These are phyloP conservation scores for Notechis scutatus DNA, from an alignment of 2,113 vertebrate genomes.

Conservation along the genomic window DNA sequence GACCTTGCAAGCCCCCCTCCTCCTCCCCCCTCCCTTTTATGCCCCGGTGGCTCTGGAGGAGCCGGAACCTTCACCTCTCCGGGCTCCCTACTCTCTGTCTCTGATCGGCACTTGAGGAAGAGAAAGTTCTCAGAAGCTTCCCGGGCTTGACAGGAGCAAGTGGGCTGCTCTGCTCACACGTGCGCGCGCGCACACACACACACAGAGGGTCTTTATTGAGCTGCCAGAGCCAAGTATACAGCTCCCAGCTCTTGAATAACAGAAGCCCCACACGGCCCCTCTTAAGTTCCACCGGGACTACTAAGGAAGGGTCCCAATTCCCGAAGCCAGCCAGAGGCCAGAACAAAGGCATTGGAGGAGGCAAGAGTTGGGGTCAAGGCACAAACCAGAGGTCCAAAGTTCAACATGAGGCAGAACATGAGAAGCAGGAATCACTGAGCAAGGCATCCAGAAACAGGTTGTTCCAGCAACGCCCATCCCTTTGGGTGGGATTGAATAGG, in stretches of 20 bases:
- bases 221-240: neutral
- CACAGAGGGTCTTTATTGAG: neutral
- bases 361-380: neutral
- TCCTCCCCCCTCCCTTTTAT: neutral
- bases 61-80: neutral
- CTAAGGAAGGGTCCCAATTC: neutral
- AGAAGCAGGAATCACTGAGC: neutral
- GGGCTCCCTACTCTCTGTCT: neutral
- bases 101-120: neutral
- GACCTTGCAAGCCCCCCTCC: neutral
- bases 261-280: neutral
- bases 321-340: neutral
- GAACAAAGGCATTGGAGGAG: neutral
- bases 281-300: neutral
- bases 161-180: neutral
- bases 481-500: neutral
- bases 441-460: fast-evolving
- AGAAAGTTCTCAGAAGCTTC: neutral
- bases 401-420: neutral
- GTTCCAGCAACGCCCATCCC: neutral
- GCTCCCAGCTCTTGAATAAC: neutral
- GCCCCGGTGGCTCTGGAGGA: neutral
- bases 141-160: neutral
- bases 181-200: too few species aligned
- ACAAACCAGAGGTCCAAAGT: neutral